These are phyloP conservation scores for Odobenus rosmarus DNA, from an alignment of 2,113 vertebrate species.

Conservation along the genomic window DNA sequence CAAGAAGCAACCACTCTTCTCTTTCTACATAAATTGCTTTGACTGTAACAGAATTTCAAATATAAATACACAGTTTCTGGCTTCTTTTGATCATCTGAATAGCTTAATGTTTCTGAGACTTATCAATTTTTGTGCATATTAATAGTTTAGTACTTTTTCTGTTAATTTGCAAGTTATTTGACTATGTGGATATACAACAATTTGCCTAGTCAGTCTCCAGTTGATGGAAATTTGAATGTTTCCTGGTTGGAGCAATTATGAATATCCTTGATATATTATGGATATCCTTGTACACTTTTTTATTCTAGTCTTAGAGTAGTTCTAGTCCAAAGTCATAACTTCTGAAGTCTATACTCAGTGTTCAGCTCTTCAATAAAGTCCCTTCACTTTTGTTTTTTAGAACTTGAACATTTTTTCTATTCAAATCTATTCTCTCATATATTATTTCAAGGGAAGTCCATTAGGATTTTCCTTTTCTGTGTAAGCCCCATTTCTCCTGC, in stretches of 20 bases:
- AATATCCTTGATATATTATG: neutral
- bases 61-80: neutral
- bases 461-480: neutral
- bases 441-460: neutral
- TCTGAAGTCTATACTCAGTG: neutral
- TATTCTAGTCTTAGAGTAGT: neutral
- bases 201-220: neutral
- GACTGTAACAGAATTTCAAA: neutral
- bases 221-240: neutral
- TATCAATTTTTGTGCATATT: neutral
- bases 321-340: neutral
- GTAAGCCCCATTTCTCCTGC: neutral
- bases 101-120: neutral
- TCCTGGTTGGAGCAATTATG: neutral
- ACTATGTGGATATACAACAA: neutral
- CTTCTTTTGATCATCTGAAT: neutral
- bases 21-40: neutral
- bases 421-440: neutral
- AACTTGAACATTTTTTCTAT: neutral
- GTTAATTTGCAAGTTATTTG: neutral
- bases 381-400: neutral
- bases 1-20: neutral
- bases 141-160: neutral
- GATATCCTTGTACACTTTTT: neutral
- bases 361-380: neutral